Percentiles rank a stretch among this genome's conserved stretches.
Evolutionary conservation across 2,113 vertebrate species (phyloP).

Genomic region (Malaclemys terrapin): DNA sequence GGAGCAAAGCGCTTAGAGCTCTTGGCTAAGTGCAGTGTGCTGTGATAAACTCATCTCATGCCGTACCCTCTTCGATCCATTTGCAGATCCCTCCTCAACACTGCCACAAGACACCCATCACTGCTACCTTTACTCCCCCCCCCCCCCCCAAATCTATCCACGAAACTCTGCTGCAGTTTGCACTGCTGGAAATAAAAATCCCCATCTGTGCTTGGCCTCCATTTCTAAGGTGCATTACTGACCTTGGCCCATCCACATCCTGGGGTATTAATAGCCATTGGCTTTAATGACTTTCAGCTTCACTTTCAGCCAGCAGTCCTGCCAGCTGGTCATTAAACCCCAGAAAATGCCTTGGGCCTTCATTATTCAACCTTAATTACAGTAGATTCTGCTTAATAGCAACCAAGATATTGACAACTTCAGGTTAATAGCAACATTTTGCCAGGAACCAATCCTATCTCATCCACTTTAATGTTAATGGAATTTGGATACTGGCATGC

Average conservation of each 20-base stretch:
- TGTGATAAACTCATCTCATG: not conserved
- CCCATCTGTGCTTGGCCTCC: not conserved
- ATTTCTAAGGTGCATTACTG: not conserved
- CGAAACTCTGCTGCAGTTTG: not conserved
- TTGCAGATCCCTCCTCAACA: not conserved
- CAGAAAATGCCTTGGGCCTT: not conserved
- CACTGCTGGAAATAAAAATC: not conserved
- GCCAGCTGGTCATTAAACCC: not conserved
- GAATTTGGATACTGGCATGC: not conserved
- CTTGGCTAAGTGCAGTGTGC: not conserved
- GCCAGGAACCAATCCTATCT: not conserved
- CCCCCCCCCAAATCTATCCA: not conserved
- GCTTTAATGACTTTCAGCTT: not conserved
- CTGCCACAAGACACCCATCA: not conserved
- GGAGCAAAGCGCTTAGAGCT: not conserved
- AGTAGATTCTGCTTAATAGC: not conserved
- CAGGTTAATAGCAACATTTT: not conserved
- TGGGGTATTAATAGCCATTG: not conserved
- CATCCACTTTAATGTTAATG: not conserved
- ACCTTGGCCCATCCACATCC: not conserved
- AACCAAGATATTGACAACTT: not conserved
- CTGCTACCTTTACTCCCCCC: not conserved
- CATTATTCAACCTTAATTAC: not conserved
- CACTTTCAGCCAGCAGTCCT: not conserved
- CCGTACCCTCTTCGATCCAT: not conserved